Base-by-base conservation (phyloP, 2,888 invertebrate genomes). In the Myopa testacea region DNA sequence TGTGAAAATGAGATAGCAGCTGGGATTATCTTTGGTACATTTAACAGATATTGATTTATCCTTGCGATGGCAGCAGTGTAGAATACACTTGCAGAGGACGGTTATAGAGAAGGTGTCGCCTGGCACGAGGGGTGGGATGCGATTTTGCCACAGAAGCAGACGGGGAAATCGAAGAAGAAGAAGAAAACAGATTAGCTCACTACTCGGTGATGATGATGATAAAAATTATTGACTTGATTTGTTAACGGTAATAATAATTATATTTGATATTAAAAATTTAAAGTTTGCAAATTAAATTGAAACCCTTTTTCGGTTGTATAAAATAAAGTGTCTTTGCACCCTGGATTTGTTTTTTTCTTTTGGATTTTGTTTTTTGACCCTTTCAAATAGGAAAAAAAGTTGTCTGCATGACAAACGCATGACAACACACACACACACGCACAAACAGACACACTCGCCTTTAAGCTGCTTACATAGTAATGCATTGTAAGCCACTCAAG, bases 11-110 rank as follows among this genome's bases (percentile, higher is more conserved):
- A 82, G 86, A 82, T 84, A 83, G 84, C 81, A 80, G 81, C 78
- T 78, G 50, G 85, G 83, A 80, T 86, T 85, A 82, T 82, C 83
- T 83, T 45, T 84, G 84, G 82, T 81, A 84, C 84, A 86, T 86
- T 85, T 58, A 75, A 68, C 75, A 38, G 52, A 38, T 67, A 74
- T 75, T 68, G 75, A 68, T 62, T 68, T 68, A 37, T 19, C 26
- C n/a, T 14, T 45, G 10, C 26, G 10, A 7, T 69, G 12, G 45
- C 19, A 50, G 50, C 1, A 14, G 50, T 16, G 16, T 10, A 16
- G 12, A 58, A n/a, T 58, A 58, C 5, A n/a, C 8, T n/a, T 4
- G 14, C 14, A 40, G 16, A 5, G 45, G 10, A 5, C 14, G 8
- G 6, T 38, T 34, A 34, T 40, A 14, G 19, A 70, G n/a, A 34